Evolutionary conservation across 2,888 invertebrate species (phyloP).

Genomic region (Polylopha cassiicola): DNA sequence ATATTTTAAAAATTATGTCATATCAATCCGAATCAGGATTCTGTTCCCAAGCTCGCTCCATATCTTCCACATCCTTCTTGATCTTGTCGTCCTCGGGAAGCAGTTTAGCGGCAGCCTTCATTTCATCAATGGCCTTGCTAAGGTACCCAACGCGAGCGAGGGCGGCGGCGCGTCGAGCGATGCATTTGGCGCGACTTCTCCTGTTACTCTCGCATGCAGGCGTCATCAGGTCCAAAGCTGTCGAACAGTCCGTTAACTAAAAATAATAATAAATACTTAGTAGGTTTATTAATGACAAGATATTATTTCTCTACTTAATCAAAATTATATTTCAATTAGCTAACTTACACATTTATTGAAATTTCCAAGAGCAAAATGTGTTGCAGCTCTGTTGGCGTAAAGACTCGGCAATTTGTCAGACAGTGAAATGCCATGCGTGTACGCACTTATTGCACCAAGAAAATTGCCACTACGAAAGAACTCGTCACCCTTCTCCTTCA

Average conservation of each 20-base stretch:
- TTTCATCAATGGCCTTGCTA: slow-evolving; percentile 83
- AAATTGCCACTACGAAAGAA: slow-evolving; percentile 86
- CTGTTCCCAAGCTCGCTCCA: slow-evolving; percentile 87
- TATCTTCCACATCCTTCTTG: slow-evolving; percentile 80
- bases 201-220: slow-evolving; percentile 85
- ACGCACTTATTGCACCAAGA: slow-evolving; percentile 88
- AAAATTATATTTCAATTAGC: not conserved
- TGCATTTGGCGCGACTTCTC: slow-evolving; percentile 82
- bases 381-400: slow-evolving; percentile 86
- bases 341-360: slow-evolving; percentile 80
- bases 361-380: slow-evolving; percentile 87
- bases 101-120: slow-evolving; percentile 83
- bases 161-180: slow-evolving; percentile 85
- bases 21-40: slow-evolving; percentile 79
- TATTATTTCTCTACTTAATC: no score
- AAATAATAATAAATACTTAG: not conserved
- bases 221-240: slow-evolving; percentile 84
- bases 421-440: slow-evolving; percentile 85
- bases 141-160: slow-evolving; percentile 82
- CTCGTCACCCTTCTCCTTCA: slow-evolving; percentile 87
- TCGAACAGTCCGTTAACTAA: slow-evolving; percentile 75
- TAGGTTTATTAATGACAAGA: not conserved
- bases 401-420: slow-evolving; percentile 84
- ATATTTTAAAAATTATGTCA: no score
- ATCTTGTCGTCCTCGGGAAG: slow-evolving; percentile 80